Base-by-base conservation (phyloP, 1,140 invertebrate species). In the Trichonephila clavata region DNA sequence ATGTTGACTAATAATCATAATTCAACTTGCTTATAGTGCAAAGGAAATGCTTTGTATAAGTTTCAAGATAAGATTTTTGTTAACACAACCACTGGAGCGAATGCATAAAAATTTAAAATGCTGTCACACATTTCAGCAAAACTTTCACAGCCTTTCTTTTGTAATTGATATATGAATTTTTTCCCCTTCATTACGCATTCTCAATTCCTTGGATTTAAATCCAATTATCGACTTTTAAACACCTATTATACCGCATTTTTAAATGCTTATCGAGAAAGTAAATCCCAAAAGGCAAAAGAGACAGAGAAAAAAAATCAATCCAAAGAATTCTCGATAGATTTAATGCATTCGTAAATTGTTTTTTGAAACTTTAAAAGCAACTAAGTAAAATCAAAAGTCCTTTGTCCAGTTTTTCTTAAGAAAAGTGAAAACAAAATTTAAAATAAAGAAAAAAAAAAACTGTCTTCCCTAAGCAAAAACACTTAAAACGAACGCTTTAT, bases 401-500 rank as follows among this genome's bases (percentile, higher is more conserved):
- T 87, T 87, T 87, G 59, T 87, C 60, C 60, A 39, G 14, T 63
- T 39, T 24, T 14, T 13, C 39, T 20, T 87, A 27, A 39, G n/a
- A 59, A 57, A 57, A 84, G 50, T 50, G 43, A 84, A 21, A 21
- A 59, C n/a, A 21, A 32, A 14, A 71, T 21, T 20, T 20, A 20
- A 5, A 32, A 27, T 13, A 18, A 50, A 59, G 39, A 27, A 16
- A 83, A 59, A 61, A 90, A 39, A 43, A 87, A 63, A 32, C 21
- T 27, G 21, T 60, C 63, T 32, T 63, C 27, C 21, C 61, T 21
- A n/a, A 63, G 59, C 61, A 87, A 89, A 89, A 89, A 77, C 57
- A 63, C 60, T 92, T 92, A 61, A 92, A 60, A 20, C 32, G 10
- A 90, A 84, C 43, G 80, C 71, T 84, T 84, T 50, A 63, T 32